Evolutionary conservation across 2,888 invertebrate species (phyloP).

Genomic region (Nephrocerus scutellatus): DNA sequence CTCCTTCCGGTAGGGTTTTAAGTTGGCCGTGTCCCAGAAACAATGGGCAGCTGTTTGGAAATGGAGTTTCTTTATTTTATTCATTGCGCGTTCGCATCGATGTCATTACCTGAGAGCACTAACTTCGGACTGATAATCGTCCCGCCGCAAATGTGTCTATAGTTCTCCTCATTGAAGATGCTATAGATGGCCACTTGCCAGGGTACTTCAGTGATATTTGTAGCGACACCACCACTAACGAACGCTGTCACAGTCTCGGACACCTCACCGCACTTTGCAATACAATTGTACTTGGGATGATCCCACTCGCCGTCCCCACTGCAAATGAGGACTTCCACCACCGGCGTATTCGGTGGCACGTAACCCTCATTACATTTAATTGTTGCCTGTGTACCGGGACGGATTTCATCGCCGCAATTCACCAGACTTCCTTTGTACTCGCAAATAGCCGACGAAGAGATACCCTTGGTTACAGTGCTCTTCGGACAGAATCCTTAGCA

Average conservation of each 20-base stretch:
- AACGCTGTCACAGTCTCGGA: slow-evolving; percentile 16
- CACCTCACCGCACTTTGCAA: slow-evolving; percentile 30
- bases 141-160: slow-evolving; percentile 23
- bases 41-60: slow-evolving; percentile 19
- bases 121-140: slow-evolving; percentile 23
- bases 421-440: slow-evolving; percentile 10
- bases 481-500: too few relatives aligned
- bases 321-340: too few relatives aligned
- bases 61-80: neutral
- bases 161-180: neutral
- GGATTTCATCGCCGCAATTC: slow-evolving; percentile 15
- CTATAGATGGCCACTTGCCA: slow-evolving; percentile 26
- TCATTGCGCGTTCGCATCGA: neutral
- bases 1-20: neutral
- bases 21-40: slow-evolving; percentile 13
- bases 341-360: too few relatives aligned
- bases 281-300: slow-evolving; percentile 26
- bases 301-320: slow-evolving; percentile 30
- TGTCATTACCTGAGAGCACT: slow-evolving; percentile 21
- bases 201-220: slow-evolving; percentile 21
- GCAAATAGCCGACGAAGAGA: slow-evolving; percentile 9
- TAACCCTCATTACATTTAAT: slow-evolving; percentile 19
- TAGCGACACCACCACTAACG: slow-evolving; percentile 10
- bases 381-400: slow-evolving; percentile 20
- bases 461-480: neutral